Percentiles rank a stretch among this genome's conserved stretches.
phyloP scores from a whole-genome alignment of 2,888 invertebrate species.

The Diploptera punctata region DNA sequence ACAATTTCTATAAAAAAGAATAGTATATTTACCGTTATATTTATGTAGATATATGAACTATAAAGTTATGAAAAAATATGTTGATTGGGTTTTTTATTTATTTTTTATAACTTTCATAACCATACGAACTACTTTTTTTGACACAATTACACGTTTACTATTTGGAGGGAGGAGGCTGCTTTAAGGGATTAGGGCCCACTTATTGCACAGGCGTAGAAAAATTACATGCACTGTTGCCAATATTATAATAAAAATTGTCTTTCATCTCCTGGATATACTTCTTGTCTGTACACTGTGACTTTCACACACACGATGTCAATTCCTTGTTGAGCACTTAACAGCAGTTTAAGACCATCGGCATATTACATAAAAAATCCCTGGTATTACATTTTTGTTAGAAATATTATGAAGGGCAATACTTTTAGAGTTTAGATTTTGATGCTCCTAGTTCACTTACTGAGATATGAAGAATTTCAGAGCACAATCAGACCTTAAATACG shows the following conservation, averaged over 20 bases:
- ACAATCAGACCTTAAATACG: too few relatives aligned
- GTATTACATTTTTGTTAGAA: too few relatives aligned
- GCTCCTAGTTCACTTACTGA: too few relatives aligned
- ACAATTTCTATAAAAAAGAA: neutral
- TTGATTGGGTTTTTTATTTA: slow-evolving; percentile 28
- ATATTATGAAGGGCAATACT: neutral
- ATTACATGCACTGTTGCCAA: slow-evolving; percentile 35
- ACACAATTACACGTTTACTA: slow-evolving; percentile 7
- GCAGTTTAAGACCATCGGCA: too few relatives aligned
- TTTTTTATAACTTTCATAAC: slow-evolving; percentile 20
- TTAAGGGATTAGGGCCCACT: slow-evolving; percentile 10
- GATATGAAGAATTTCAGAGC: too few relatives aligned
- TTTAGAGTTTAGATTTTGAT: too few relatives aligned
- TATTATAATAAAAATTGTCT: slow-evolving; percentile 18
- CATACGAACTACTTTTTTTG: neutral
- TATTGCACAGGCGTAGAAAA: slow-evolving; percentile 39
- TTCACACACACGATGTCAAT: slow-evolving; percentile 2
- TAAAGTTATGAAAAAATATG: slow-evolving; percentile 39
- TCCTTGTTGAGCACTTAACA: too few relatives aligned
- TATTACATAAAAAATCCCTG: too few relatives aligned
- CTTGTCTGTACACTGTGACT: neutral
- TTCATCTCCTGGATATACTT: slow-evolving; percentile 5
- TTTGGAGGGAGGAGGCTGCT: slow-evolving; percentile 14
- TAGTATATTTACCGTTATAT: neutral
- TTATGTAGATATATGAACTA: slow-evolving; percentile 28